A percentile compares a stretch with the other conserved stretches of the same genome.
Evolutionary conservation across 2,797 vertebrate genomes (phyloP).

Genomic region (Poecilia wingei): DNA sequence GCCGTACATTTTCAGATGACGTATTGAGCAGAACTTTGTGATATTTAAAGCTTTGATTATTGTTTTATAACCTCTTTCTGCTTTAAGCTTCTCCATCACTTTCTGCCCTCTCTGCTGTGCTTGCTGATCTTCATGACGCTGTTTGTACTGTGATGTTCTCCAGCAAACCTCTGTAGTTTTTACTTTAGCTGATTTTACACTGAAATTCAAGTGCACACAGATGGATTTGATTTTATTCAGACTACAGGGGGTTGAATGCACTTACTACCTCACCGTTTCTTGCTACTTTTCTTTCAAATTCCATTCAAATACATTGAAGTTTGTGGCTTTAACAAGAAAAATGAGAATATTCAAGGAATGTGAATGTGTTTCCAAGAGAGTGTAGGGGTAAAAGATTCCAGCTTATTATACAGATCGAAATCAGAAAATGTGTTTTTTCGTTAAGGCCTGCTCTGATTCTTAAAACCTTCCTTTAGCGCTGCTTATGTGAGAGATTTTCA

Average conservation of each 20-base stretch:
- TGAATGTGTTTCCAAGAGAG: not conserved
- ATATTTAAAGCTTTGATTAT: not conserved
- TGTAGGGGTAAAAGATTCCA: not conserved
- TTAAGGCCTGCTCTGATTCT: conserved; percentile 18
- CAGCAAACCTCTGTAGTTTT: not conserved
- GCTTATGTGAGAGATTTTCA: conserved; percentile 35
- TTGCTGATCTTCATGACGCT: not conserved
- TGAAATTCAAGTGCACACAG: not conserved
- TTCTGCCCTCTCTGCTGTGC: not conserved
- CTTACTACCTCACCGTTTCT: not conserved
- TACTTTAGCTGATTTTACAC: not conserved
- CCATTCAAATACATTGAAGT: not conserved
- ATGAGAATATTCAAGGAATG: not conserved
- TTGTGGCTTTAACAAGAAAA: not conserved
- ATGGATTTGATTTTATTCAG: not conserved
- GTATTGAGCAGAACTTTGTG: not conserved
- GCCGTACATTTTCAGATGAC: not conserved
- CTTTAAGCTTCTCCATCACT: not conserved
- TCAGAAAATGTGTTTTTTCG: not conserved
- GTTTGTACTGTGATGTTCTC: not conserved
- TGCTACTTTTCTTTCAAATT: not conserved
- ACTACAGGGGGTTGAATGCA: not conserved
- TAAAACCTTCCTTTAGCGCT: conserved; percentile 45
- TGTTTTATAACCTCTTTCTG: not conserved
- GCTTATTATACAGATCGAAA: not conserved